A percentile compares a stretch with the other conserved stretches of the same genome.
These are phyloP conservation scores for Gobio occitaniae DNA, from an alignment of 2,797 vertebrate genomes.

Conservation along the genomic window DNA sequence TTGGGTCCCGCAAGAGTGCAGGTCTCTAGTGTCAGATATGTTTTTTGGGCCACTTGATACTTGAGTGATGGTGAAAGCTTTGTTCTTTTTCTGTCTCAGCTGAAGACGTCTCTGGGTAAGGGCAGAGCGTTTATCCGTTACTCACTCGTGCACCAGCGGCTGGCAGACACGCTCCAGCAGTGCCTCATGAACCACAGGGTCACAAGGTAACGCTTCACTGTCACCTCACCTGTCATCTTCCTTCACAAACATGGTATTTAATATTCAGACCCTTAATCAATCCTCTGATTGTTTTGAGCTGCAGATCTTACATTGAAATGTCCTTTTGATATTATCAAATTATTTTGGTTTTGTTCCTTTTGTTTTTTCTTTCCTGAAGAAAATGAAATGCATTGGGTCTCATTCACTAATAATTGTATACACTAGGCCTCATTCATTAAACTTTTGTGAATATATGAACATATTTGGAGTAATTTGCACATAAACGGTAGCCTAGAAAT, in stretches of 20 bases:
- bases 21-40: background rate
- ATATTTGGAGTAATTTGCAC: no score
- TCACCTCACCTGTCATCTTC: background rate
- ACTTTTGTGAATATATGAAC: no score
- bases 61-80: background rate
- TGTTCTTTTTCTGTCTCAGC: conserved; percentile 70
- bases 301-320: background rate
- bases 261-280: background rate
- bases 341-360: background rate
- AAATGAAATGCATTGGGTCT: background rate
- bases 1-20: no score
- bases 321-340: background rate
- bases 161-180: conserved; percentile 95
- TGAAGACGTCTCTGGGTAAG: conserved; percentile 93
- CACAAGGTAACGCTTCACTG: conserved; percentile 82
- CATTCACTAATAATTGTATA: no score
- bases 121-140: conserved; percentile 95
- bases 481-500: no score
- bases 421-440: no score
- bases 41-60: background rate
- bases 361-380: background rate
- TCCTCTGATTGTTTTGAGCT: background rate
- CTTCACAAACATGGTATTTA: background rate
- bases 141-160: conserved; percentile 92
- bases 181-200: conserved; percentile 93